Evolutionary conservation across 2,113 vertebrate species (phyloP).

Genomic region (Oncorhynchus kisutch): DNA sequence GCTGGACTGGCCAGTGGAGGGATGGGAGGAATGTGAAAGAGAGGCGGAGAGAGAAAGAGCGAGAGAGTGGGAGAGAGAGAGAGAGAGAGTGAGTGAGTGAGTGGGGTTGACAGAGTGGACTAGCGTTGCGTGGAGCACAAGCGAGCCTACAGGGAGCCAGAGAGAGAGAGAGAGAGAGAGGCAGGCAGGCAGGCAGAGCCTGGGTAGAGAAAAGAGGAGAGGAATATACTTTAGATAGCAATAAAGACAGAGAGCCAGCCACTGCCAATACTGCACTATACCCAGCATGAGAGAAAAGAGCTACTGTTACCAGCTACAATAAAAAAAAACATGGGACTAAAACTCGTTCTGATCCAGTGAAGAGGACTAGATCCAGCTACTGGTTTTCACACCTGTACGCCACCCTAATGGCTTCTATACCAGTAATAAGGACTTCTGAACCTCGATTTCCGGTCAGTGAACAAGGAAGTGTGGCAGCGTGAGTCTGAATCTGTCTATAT

Average conservation of each 20-base stretch:
- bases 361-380: neutral
- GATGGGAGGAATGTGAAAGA: conserved; percentile 47
- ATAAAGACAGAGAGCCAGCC: conserved; percentile 47
- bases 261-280: conserved; percentile 25
- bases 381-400: no score
- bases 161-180: neutral
- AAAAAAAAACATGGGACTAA: neutral
- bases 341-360: conserved; percentile 9
- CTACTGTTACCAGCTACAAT: conserved; percentile 18
- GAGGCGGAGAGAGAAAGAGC: conserved; percentile 13
- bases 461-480: no score
- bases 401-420: no score
- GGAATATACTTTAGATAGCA: conserved; percentile 50
- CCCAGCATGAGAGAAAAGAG: conserved; percentile 29
- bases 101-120: conserved; percentile 2
- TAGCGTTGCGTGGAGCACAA: conserved; percentile 6
- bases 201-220: conserved; percentile 37
- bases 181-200: conserved; percentile 20
- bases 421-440: no score
- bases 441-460: no score
- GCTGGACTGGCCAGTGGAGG: conserved; percentile 31
- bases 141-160: neutral
- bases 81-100: neutral
- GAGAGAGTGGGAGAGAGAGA: conserved; percentile 17
- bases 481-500: neutral